Evolutionary conservation across 2,888 invertebrate species (phyloP).

Genomic region (Heliconius hortense): DNA sequence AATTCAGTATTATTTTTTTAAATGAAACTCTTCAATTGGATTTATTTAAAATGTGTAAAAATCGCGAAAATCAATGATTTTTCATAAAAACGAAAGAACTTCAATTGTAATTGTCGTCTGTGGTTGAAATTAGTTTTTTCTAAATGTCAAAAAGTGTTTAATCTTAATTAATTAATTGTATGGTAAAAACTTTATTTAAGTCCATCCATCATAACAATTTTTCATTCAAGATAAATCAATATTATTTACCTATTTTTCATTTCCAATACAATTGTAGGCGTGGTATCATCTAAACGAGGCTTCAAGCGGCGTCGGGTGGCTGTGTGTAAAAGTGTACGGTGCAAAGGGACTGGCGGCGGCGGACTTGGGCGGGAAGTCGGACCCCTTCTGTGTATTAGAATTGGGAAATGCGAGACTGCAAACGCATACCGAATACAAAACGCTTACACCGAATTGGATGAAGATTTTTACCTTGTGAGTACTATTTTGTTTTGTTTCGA

Average conservation of each 20-base stretch:
- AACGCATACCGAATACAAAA: conserved; percentile 99
- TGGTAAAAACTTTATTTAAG: too few relatives aligned
- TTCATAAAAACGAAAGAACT: too few relatives aligned
- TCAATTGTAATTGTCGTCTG: too few relatives aligned
- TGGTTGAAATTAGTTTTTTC: too few relatives aligned
- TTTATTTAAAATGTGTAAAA: too few relatives aligned
- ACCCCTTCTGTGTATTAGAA: conserved; percentile 98
- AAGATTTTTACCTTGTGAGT: conserved; percentile 99
- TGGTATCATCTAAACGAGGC: conserved; percentile 79
- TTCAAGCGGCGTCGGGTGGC: conserved; percentile 92
- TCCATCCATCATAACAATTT: too few relatives aligned
- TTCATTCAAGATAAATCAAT: too few relatives aligned
- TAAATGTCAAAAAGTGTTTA: too few relatives aligned
- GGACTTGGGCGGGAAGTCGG: conserved; percentile 98
- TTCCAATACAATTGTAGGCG: conserved; percentile 70
- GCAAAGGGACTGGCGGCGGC: conserved; percentile 94
- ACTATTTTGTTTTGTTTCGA: neutral
- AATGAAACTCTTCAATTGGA: too few relatives aligned
- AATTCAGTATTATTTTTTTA: neutral
- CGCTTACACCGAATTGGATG: conserved; percentile 97
- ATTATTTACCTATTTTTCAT: too few relatives aligned
- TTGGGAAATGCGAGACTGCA: conserved; percentile 96
- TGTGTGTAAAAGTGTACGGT: conserved; percentile 95
- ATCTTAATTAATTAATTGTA: too few relatives aligned
- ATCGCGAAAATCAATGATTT: too few relatives aligned